Percentiles rank a stretch among this genome's conserved stretches.
Evolutionary conservation across 2,113 vertebrate species (phyloP).

Genomic region (Piprites chloris): DNA sequence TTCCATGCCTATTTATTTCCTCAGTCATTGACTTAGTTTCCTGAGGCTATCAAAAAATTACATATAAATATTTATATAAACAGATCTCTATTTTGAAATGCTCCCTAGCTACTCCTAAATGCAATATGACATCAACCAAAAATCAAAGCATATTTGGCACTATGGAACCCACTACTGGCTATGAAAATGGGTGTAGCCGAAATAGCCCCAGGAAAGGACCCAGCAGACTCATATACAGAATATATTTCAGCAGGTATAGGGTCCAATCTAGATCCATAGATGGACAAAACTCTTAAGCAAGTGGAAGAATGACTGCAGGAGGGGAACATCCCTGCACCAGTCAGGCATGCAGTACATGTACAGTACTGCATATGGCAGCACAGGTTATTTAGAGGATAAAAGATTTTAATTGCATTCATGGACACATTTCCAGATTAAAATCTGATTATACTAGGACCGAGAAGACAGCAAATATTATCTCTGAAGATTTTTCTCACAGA

Average conservation of each 20-base stretch:
- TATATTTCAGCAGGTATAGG: background rate
- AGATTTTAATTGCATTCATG: background rate
- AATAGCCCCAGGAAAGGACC: background rate
- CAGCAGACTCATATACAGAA: background rate
- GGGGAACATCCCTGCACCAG: background rate
- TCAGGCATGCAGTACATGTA: background rate
- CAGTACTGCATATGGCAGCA: background rate
- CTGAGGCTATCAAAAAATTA: slow-evolving; percentile 22
- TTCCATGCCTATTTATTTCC: slow-evolving; percentile 53
- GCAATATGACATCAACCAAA: slow-evolving; percentile 11
- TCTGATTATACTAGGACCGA: background rate
- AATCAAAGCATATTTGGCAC: slow-evolving; percentile 21
- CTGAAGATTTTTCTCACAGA: background rate
- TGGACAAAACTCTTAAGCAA: background rate
- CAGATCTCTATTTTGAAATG: slow-evolving; percentile 32
- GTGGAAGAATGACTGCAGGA: background rate
- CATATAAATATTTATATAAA: slow-evolving; percentile 38
- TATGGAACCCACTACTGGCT: background rate
- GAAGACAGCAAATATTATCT: background rate
- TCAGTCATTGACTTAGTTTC: slow-evolving; percentile 18
- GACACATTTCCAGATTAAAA: background rate
- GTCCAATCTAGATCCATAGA: background rate
- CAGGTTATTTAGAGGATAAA: background rate
- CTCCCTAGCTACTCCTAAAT: slow-evolving; percentile 36
- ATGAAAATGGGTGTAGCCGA: background rate